phyloP scores from a whole-genome alignment of 2,113 vertebrate genomes.

The Mionectes macconnelli region DNA sequence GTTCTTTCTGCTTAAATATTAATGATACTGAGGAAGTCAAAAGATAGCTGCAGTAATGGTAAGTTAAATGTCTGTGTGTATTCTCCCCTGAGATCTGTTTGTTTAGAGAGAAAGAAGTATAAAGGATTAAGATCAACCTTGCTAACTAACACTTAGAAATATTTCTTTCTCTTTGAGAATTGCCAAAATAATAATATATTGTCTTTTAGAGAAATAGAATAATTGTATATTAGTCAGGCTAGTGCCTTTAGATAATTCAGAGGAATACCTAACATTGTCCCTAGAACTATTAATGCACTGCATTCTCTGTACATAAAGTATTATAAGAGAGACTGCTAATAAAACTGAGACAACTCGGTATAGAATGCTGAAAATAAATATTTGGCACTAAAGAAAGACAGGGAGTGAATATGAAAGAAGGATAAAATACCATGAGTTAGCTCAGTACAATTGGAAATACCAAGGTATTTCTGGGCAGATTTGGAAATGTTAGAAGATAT shows the following conservation, averaged over 20 bases:
- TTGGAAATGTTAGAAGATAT: neutral
- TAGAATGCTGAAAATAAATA: neutral
- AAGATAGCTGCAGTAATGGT: conserved; percentile 60
- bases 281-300: neutral
- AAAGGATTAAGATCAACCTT: neutral
- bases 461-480: neutral
- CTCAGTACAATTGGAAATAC: neutral
- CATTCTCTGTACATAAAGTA: neutral
- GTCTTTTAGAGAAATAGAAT: neutral
- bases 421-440: neutral
- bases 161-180: neutral
- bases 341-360: neutral
- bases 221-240: neutral
- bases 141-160: neutral
- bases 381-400: neutral
- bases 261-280: neutral
- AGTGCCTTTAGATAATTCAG: neutral
- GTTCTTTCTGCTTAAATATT: conserved; percentile 40
- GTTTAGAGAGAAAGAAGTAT: neutral
- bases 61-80: conserved; percentile 50
- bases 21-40: conserved; percentile 56
- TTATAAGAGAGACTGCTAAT: neutral
- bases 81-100: neutral
- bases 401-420: neutral
- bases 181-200: neutral